Percentiles rank a stretch among this genome's conserved stretches.
Conservation (phyloP, 1,140 invertebrate genomes). For the Rhynchophorus ferrugineus region DNA sequence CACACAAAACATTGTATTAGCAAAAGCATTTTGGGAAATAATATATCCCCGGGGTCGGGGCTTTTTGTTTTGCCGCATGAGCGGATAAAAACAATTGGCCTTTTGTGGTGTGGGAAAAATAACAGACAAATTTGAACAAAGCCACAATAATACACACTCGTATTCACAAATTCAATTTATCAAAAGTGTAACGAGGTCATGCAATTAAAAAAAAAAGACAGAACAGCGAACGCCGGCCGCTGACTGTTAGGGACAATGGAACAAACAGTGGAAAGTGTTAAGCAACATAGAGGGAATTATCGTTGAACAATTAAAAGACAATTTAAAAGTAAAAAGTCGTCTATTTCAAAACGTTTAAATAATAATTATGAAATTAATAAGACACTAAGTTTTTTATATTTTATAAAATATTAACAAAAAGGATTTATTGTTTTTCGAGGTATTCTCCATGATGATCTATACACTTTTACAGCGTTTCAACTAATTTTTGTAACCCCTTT, state of each 20-base stretch:
- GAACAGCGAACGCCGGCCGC: no score
- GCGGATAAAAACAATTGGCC: conserved; percentile 8
- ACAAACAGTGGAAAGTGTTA: conserved; percentile 8
- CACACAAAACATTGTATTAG: conserved; percentile 4
- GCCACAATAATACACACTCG: conserved; percentile 11
- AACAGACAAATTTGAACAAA: conserved; percentile 15
- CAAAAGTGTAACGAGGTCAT: conserved; percentile 9
- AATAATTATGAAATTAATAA: no score
- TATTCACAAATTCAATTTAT: conserved; percentile 15
- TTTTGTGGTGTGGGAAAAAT: conserved; percentile 14
- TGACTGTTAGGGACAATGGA: conserved; percentile 1
- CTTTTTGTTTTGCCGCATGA: conserved; percentile 11
- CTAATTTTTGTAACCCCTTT: no score
- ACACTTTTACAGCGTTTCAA: no score
- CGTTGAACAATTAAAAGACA: no score
- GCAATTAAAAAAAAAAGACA: conserved; percentile 2
- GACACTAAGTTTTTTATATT: no score
- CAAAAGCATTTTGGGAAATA: conserved; percentile 6
- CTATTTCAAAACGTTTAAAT: no score
- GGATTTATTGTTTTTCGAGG: no score
- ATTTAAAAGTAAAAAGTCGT: no score
- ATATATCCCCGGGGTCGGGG: conserved; percentile 1
- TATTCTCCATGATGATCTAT: no score
- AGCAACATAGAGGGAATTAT: no score
- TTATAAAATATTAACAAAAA: no score